Base-by-base conservation (phyloP, 2,797 vertebrate genomes). In the Rhadinocentrus ornatus region DNA sequence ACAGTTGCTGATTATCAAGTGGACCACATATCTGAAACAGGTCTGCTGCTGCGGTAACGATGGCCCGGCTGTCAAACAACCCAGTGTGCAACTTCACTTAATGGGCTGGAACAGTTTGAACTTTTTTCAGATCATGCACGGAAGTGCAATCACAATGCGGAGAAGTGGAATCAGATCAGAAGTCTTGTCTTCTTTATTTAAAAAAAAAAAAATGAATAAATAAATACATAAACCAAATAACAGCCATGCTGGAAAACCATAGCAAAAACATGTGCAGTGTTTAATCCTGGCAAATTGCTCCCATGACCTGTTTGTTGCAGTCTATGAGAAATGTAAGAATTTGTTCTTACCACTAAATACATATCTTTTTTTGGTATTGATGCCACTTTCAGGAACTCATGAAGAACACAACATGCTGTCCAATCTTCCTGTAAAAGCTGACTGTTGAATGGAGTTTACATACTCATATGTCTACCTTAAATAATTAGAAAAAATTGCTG, bases 1-100 rank as follows among this genome's bases (percentile, higher is more conserved):
- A 59, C 72, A 71, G 72, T 69, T 50, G 73, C 85, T 90, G 86
- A 88, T 91, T 89, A 90, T 86, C 66, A 85, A 77, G 71, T 39
- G 73, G 83, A 74, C 73, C 73, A 41, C 69, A 67, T 52, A 48
- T 78, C 55, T 75, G 68, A 88, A 69, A 70, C 71, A 62, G 16
- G 68, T 75, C 80, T 71, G 86, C 81, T 90, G 77, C 74, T 80
- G 74, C 73, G 72, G 83, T 63, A 75, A 60, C 75, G 46, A 81
- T 29, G 62, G 68, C 69, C 69, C 52, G 70, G 75, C 75, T 77
- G 72, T 71, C 82, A 62, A 34, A 73, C 69, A 37, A 78, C 80
- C 41, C 53, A 46, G 55, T 31, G 72, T 64, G 75, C 65, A 6
- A 62, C 64, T 74, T 55, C 22, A 73, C 50, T 11, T 77, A 83